Percentiles rank a stretch among this genome's conserved stretches.
Conservation (phyloP, 2,888 invertebrate genomes). For the Rhogogaster chlorosoma region DNA sequence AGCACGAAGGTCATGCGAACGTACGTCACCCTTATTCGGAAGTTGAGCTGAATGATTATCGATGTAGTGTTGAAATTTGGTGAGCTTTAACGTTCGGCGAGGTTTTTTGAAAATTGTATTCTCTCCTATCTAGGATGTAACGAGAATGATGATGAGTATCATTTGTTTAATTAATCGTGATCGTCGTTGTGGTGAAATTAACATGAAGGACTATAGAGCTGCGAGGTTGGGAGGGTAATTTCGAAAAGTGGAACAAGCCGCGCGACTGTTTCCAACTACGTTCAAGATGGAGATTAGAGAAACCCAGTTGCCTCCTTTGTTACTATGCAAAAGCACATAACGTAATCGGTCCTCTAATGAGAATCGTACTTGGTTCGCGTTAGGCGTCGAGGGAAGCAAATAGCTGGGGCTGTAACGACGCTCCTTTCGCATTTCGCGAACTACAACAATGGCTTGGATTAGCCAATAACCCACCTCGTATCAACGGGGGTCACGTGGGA, state of each 20-base stretch:
- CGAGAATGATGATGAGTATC: not conserved
- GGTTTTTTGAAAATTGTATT: not conserved
- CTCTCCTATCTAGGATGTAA: not conserved
- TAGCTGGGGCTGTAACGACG: constrained; percentile 43
- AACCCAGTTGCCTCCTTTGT: constrained; percentile 48
- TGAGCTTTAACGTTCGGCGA: not conserved
- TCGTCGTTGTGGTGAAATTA: constrained; percentile 36
- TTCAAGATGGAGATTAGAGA: constrained; percentile 43
- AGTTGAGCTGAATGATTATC: not conserved
- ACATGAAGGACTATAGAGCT: constrained; percentile 15
- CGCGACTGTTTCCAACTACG: constrained; percentile 47
- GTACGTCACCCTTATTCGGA: not conserved
- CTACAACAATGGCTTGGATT: constrained; percentile 42
- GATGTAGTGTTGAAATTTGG: not conserved
- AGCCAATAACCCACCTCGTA: constrained; percentile 31
- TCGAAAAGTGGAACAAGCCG: constrained; percentile 47
- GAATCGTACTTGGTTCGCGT: constrained; percentile 50
- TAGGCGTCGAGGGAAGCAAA: constrained; percentile 41
- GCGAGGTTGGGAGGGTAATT: constrained; percentile 33
- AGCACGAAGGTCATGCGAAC: not conserved
- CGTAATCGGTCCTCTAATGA: constrained; percentile 63
- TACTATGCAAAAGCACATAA: constrained; percentile 57
- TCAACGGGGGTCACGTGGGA: constrained; percentile 26
- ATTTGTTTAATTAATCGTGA: constrained; percentile 37
- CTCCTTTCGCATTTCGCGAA: constrained; percentile 31